Conservation (phyloP, 2,113 vertebrate genomes). For the Menidia beryllina region DNA sequence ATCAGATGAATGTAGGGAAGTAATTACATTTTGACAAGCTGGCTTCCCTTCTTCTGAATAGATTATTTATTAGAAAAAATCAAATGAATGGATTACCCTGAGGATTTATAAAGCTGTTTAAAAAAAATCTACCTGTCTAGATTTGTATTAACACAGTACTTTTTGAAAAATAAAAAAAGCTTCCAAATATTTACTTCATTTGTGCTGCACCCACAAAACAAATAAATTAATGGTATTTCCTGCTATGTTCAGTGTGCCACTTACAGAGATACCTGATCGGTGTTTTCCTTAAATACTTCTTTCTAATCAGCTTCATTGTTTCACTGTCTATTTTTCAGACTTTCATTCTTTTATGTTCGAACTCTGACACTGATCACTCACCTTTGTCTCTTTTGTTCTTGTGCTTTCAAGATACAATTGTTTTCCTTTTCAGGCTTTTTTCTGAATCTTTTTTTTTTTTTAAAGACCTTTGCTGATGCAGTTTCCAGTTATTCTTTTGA, state of each 20-base stretch:
- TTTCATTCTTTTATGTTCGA: constrained; percentile 58
- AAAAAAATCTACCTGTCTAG: background rate
- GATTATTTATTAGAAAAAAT: background rate
- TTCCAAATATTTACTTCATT: constrained; percentile 25
- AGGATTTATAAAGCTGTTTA: background rate
- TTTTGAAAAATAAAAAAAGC: constrained; percentile 36
- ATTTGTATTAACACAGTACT: background rate
- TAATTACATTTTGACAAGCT: constrained; percentile 11
- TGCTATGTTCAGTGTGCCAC: constrained; percentile 44
- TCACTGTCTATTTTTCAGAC: constrained; percentile 40
- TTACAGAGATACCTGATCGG: constrained; percentile 36
- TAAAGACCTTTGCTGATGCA: constrained; percentile 88
- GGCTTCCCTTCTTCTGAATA: constrained; percentile 3
- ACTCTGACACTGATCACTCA: constrained; percentile 73
- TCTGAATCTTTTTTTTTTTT: constrained; percentile 71
- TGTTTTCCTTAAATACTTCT: constrained; percentile 61
- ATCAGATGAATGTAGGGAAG: constrained; percentile 1
- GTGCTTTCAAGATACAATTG: constrained; percentile 88
- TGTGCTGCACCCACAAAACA: background rate
- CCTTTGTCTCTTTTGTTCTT: constrained; percentile 85
- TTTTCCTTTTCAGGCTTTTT: constrained; percentile 72
- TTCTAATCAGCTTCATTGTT: constrained; percentile 60
- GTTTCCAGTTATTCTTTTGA: constrained; percentile 97
- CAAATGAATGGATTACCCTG: constrained; percentile 1
- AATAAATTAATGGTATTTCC: constrained; percentile 65